phyloP scores from a whole-genome alignment of 2,113 vertebrate genomes.

The Abramis brama region DNA sequence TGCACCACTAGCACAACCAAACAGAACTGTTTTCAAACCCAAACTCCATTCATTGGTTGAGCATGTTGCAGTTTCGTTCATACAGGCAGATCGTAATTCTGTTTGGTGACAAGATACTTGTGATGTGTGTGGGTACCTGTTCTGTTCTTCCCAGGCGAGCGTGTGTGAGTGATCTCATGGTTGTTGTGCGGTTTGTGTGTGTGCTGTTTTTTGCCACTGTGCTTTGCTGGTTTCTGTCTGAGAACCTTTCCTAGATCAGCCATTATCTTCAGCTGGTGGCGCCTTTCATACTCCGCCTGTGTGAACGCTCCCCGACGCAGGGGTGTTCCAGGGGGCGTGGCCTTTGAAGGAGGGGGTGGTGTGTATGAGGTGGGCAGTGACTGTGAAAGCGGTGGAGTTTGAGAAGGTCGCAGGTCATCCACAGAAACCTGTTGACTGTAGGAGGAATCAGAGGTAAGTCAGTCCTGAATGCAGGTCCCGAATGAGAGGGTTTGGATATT shows the following conservation, averaged over 20 bases:
- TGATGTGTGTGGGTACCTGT: conserved; percentile 57
- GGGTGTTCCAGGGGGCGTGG: conserved; percentile 75
- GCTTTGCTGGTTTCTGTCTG: conserved; percentile 63
- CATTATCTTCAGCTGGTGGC: conserved; percentile 85
- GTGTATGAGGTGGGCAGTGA: conserved; percentile 61
- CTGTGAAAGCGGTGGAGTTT: conserved; percentile 61
- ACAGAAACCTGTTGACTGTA: conserved; percentile 36
- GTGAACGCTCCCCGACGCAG: conserved; percentile 82
- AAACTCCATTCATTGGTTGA: background rate
- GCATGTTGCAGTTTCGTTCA: background rate
- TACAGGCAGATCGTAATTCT: background rate
- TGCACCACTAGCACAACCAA: no score
- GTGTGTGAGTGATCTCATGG: conserved; percentile 78
- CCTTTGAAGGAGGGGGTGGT: conserved; percentile 57
- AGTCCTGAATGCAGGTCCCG: no score
- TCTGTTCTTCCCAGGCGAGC: conserved; percentile 80
- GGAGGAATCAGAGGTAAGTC: background rate
- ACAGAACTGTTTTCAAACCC: no score
- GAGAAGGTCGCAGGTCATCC: conserved; percentile 14
- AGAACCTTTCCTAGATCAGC: conserved; percentile 80
- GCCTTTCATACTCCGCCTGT: conserved; percentile 76
- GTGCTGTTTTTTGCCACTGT: conserved; percentile 42
- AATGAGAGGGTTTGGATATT: background rate
- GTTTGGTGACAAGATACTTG: background rate
- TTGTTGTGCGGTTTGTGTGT: conserved; percentile 80